phyloP scores from a whole-genome alignment of 2,797 vertebrate species.

The Muscicapa striata region DNA sequence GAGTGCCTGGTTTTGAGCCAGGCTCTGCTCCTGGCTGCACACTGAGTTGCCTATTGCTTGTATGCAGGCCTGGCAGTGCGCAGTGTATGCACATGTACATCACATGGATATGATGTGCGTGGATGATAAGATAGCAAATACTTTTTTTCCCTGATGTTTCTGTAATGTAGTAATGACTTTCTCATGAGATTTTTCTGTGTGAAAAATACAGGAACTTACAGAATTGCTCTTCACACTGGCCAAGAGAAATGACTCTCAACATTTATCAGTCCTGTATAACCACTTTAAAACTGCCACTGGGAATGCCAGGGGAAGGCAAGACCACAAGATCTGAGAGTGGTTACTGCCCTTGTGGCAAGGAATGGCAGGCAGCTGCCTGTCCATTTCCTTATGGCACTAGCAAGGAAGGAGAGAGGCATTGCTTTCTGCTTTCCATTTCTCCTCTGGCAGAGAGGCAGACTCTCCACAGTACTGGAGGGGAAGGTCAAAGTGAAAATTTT shows the following conservation, averaged over 20 bases:
- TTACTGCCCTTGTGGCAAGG: background rate
- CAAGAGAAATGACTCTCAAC: background rate
- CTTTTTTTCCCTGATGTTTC: background rate
- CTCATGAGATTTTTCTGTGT: rapidly evolving
- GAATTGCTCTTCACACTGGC: background rate
- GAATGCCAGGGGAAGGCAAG: background rate
- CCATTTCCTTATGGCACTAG: background rate
- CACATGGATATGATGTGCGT: rapidly evolving
- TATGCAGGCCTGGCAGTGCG: background rate
- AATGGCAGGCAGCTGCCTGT: background rate
- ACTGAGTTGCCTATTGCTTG: background rate
- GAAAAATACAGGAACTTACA: background rate
- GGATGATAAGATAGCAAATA: background rate
- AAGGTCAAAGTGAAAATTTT: background rate
- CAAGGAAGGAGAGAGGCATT: background rate
- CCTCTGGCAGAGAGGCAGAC: background rate
- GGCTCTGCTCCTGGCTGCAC: background rate
- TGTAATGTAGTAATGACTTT: background rate
- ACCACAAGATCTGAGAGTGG: rapidly evolving
- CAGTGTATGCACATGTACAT: too few relatives aligned
- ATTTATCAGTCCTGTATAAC: background rate
- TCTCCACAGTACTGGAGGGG: background rate
- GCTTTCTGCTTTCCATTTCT: background rate
- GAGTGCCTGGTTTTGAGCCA: background rate
- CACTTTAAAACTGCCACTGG: background rate